phyloP scores from a whole-genome alignment of 2,113 vertebrate genomes.

The Ardeotis arabs region DNA sequence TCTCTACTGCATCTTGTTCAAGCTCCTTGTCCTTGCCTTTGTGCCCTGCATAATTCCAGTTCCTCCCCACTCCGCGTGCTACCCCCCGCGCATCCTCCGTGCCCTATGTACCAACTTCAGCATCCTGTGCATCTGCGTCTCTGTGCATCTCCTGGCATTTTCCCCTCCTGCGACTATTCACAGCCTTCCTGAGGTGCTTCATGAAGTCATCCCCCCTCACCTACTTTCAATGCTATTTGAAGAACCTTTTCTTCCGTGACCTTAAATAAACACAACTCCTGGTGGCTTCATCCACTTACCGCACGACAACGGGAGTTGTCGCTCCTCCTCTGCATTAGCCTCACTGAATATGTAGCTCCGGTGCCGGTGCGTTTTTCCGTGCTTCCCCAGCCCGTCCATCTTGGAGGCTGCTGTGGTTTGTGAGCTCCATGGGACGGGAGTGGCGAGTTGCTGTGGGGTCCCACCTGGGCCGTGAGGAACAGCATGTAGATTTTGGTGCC shows the following conservation, averaged over 20 bases:
- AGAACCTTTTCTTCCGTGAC: neutral
- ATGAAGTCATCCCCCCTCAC: neutral
- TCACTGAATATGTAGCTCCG: neutral
- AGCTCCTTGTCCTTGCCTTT: constrained; percentile 52
- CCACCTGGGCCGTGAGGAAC: neutral
- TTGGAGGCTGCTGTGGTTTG: accelerated
- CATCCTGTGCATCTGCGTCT: neutral
- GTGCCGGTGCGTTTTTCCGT: accelerated
- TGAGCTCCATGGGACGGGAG: neutral
- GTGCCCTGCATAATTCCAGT: constrained; percentile 20
- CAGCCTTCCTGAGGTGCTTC: neutral
- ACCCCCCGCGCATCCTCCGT: accelerated
- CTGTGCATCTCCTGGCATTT: neutral
- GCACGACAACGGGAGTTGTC: neutral
- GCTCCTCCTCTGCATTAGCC: neutral
- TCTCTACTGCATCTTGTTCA: neutral
- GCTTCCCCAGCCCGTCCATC: neutral
- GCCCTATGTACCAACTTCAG: neutral
- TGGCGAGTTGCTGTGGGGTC: neutral
- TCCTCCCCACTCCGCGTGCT: neutral
- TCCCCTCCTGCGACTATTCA: neutral
- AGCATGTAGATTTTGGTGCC: accelerated
- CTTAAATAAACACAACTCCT: neutral
- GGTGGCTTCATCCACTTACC: neutral
- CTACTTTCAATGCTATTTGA: neutral